Percentiles rank a stretch among this genome's conserved stretches.
These are phyloP conservation scores for Sebastes matsubarae DNA, from an alignment of 2,797 vertebrate species.

Conservation along the genomic window DNA sequence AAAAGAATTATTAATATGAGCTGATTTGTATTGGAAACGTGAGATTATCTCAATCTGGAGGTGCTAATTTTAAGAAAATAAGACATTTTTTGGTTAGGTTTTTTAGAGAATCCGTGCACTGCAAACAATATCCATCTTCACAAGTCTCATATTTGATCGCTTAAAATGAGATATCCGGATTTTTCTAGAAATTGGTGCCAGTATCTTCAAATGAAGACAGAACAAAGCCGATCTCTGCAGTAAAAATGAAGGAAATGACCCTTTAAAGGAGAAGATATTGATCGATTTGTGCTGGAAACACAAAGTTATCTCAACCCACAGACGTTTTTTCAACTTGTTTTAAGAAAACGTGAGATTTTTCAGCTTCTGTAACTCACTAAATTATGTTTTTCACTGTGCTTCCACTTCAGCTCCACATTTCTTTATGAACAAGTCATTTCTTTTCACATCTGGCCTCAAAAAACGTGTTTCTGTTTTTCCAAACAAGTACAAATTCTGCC, in stretches of 20 bases:
- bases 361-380: background rate
- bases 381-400: background rate
- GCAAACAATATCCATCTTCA: background rate
- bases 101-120: background rate
- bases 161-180: background rate
- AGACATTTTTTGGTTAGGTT: background rate
- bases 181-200: background rate
- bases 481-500: background rate
- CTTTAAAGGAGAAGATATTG: background rate
- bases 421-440: background rate
- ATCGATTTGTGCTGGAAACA: background rate
- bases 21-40: background rate
- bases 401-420: background rate
- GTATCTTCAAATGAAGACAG: background rate
- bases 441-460: constrained; percentile 2
- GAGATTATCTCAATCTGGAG: background rate
- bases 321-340: background rate
- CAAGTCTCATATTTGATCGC: background rate
- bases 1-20: background rate
- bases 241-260: background rate
- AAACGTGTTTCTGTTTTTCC: background rate
- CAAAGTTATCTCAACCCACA: background rate
- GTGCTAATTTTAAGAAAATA: background rate
- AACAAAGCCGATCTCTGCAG: background rate
- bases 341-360: background rate